phyloP scores from a whole-genome alignment of 2,888 invertebrate genomes.

The Chironomus riparius region DNA sequence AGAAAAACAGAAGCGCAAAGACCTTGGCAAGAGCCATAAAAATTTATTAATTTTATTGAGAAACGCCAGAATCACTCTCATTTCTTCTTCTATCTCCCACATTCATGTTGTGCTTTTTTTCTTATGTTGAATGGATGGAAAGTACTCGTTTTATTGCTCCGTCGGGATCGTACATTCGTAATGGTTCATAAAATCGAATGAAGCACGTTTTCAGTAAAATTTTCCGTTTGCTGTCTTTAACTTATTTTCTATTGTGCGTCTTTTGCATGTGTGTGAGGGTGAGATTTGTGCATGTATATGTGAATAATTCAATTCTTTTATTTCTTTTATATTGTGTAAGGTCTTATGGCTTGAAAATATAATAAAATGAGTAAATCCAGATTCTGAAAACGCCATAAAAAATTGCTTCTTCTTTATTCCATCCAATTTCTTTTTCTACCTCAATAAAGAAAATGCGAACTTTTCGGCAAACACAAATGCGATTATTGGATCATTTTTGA shows the following conservation, averaged over 20 bases:
- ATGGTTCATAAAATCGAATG: conserved; percentile 23
- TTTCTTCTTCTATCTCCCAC: background rate
- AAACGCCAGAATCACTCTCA: background rate
- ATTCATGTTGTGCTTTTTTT: background rate
- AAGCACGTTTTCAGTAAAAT: background rate
- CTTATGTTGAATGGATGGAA: background rate
- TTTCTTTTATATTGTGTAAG: no score
- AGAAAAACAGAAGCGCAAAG: background rate
- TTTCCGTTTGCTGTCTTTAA: background rate
- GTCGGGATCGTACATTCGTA: conserved; percentile 18
- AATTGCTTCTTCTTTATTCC: background rate
- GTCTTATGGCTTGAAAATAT: background rate
- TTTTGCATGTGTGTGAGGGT: background rate
- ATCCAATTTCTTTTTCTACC: background rate
- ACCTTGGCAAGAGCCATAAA: conserved; percentile 3
- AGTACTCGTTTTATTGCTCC: conserved; percentile 13
- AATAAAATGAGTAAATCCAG: background rate
- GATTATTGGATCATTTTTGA: no score
- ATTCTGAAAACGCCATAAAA: background rate
- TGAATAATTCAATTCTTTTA: no score
- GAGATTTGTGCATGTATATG: no score
- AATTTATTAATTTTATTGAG: conserved; percentile 24
- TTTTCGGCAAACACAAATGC: no score
- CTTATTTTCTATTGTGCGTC: background rate
- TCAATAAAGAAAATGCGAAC: background rate